Evolutionary conservation across 2,888 invertebrate species (phyloP).

Genomic region (Laothoe populi): DNA sequence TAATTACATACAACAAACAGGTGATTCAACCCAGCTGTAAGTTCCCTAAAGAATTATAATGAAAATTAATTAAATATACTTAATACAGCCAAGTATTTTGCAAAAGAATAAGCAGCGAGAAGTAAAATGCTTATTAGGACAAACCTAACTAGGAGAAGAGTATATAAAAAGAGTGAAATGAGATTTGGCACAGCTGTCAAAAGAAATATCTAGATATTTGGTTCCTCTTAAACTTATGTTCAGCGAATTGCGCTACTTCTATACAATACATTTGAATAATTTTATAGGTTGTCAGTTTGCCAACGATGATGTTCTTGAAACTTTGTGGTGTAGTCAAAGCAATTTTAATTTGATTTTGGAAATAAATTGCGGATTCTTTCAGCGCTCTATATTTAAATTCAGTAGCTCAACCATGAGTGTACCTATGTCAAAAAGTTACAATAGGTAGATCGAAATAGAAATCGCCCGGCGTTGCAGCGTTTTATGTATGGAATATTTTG

Average conservation of each 20-base stretch:
- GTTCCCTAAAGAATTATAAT: no score
- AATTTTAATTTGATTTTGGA: background rate
- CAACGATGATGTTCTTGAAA: slow-evolving; percentile 31
- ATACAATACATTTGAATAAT: background rate
- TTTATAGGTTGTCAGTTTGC: slow-evolving; percentile 37
- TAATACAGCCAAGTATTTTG: no score
- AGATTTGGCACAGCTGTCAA: background rate
- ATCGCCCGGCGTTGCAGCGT: no score
- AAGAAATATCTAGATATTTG: background rate
- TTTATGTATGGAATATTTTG: no score
- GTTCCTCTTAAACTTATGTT: background rate
- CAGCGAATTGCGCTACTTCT: background rate
- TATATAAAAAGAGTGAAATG: background rate
- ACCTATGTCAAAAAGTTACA: no score
- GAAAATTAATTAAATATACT: no score
- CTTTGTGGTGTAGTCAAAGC: slow-evolving; percentile 4
- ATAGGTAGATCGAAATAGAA: no score
- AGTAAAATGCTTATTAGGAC: no score
- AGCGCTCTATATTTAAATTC: background rate
- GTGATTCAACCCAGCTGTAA: no score
- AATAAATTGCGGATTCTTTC: slow-evolving; percentile 1
- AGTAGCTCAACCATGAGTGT: no score
- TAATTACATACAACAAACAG: no score
- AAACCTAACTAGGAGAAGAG: background rate
- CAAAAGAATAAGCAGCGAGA: no score